Evolutionary conservation across 2,888 invertebrate species (phyloP).

Genomic region (Drosophila ustulata): DNA sequence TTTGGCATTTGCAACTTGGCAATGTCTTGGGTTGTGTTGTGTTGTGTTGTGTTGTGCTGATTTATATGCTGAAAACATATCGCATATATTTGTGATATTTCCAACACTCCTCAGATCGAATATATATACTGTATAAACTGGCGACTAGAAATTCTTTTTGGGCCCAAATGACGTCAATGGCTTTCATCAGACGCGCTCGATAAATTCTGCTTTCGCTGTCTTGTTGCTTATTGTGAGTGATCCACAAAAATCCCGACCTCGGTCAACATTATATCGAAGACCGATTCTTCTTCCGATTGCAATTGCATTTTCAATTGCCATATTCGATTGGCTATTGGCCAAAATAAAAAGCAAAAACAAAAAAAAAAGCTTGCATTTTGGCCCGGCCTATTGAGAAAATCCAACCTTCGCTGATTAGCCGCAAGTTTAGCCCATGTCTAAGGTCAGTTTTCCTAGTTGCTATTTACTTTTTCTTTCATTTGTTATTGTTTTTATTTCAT

Average conservation of each 20-base stretch:
- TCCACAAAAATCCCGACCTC: constrained; percentile 31
- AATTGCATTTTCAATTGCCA: constrained; percentile 27
- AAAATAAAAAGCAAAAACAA: constrained; percentile 15
- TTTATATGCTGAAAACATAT: constrained; percentile 19
- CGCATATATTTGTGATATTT: constrained; percentile 13
- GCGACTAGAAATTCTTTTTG: background rate
- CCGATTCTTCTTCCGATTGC: background rate
- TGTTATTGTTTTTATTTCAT: constrained; percentile 1
- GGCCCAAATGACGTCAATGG: constrained; percentile 35
- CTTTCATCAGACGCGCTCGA: background rate
- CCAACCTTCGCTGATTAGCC: constrained; percentile 17
- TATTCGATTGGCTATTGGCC: constrained; percentile 42
- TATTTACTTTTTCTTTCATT: constrained; percentile 7
- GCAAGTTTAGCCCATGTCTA: constrained; percentile 45
- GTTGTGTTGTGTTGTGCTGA: constrained; percentile 27
- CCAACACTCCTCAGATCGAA: constrained; percentile 7
- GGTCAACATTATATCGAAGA: constrained; percentile 30
- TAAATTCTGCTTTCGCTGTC: background rate
- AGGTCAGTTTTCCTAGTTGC: constrained; percentile 61
- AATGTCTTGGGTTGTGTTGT: constrained; percentile 25
- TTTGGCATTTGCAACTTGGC: constrained; percentile 57
- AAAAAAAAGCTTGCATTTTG: background rate
- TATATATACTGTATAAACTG: constrained; percentile 6
- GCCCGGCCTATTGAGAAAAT: constrained; percentile 1
- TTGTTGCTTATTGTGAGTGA: background rate